Evolutionary conservation across 2,113 vertebrate genomes (phyloP).

Genomic region (Scatophagus argus): DNA sequence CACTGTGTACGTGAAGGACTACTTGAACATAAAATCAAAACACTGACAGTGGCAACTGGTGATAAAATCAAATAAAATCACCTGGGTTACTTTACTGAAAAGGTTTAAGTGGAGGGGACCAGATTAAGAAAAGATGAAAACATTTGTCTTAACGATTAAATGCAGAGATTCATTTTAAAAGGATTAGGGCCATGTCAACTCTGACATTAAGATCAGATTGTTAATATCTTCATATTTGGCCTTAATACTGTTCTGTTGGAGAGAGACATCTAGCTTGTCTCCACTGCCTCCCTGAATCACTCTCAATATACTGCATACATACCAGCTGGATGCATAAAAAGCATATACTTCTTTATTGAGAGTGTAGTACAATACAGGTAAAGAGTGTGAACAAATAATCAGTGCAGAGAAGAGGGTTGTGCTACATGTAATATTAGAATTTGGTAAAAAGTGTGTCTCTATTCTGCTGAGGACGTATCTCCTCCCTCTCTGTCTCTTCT

Average conservation of each 20-base stretch:
- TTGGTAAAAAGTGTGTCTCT: slow-evolving; percentile 33
- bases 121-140: not conserved
- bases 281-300: slow-evolving; percentile 1
- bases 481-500: slow-evolving; percentile 6
- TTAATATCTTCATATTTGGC: not conserved
- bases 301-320: slow-evolving; percentile 6
- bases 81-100: not conserved
- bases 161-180: not conserved
- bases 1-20: not conserved
- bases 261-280: not conserved
- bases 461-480: slow-evolving; percentile 8
- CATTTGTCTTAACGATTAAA: not conserved
- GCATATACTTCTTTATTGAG: slow-evolving; percentile 22
- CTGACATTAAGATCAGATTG: slow-evolving; percentile 3
- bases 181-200: not conserved
- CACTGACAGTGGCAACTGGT: not conserved
- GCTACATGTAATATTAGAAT: slow-evolving; percentile 16
- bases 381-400: slow-evolving; percentile 22
- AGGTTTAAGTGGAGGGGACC: not conserved
- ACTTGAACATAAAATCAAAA: not conserved
- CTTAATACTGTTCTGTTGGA: slow-evolving; percentile 9
- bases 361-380: slow-evolving; percentile 8
- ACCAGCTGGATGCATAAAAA: slow-evolving; percentile 20
- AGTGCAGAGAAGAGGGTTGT: slow-evolving; percentile 28
- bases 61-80: slow-evolving; percentile 12